Base-by-base conservation (phyloP, 2,888 invertebrate genomes). In the Epirrhoe tristata region DNA sequence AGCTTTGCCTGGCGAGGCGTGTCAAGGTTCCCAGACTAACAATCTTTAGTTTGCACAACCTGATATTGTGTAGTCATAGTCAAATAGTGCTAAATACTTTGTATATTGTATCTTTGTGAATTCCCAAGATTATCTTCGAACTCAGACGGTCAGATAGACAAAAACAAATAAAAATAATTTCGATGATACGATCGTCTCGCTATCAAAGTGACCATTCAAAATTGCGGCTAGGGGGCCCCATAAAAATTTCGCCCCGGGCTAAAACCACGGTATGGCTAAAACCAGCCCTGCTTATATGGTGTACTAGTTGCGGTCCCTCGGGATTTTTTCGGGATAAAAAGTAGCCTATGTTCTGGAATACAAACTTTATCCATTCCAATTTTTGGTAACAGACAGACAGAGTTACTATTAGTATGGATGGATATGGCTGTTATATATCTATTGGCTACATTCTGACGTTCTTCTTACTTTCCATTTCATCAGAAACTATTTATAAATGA, bases 21-120 rank as follows among this genome's bases (percentile, higher is more conserved):
- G 87, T 83, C 88, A 85, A 87, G 87, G 88, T 72, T 71, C 70
- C 65, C 51, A 51, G 64, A 70, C 72, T 73, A 73, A 75, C 75
- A 77, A 75, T 80, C 74, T 75, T 70, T 76, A 73, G 77, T 82
- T 87, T 84, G 78, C 80, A 78, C 83, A 79, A 83, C 67, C 67
- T 65, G 70, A 62, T 65, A 71, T 54, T 64, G 63, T 59, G 62
- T 50, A 57, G 7, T 58, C 55, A 56, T 73, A 69, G 14, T 60
- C 68, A 70, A 69, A 70, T 67, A 52, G n/a, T 24, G 52, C 52
- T 55, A 24, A 60, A 51, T 58, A 24, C n/a, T 14, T 43, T 24
- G 46, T 48, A 8, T 39, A 50, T 43, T 53, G 16, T 14, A 57
- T 51, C 54, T 4, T 52, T 46, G n/a, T 52, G 6, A 46, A 43